Conservation (phyloP, 2,888 invertebrate genomes). For the Leptopilina syphax region DNA sequence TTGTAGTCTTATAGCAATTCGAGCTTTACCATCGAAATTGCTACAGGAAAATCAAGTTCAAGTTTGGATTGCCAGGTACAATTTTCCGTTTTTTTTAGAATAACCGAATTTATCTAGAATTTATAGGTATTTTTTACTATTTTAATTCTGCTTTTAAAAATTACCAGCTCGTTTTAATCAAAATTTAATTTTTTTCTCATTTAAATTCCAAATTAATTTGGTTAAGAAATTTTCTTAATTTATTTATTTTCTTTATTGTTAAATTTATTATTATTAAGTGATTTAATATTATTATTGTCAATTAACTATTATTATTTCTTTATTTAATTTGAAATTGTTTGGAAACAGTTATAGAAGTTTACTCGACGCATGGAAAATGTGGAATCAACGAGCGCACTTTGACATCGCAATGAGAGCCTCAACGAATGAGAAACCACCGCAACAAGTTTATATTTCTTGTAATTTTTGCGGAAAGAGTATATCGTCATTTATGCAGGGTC, state of each 20-base stretch:
- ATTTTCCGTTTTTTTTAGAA: background rate
- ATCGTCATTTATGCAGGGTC: conserved; percentile 86
- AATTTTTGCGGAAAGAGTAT: conserved; percentile 97
- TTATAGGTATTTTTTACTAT: too few relatives aligned
- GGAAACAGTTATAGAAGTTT: conserved; percentile 86
- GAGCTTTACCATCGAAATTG: conserved; percentile 86
- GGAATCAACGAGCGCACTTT: conserved; percentile 92
- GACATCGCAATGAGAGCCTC: conserved; percentile 87
- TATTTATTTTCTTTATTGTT: too few relatives aligned
- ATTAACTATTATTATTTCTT: too few relatives aligned
- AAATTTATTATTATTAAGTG: too few relatives aligned
- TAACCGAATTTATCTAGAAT: background rate
- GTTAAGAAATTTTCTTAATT: too few relatives aligned
- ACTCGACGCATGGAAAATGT: conserved; percentile 93
- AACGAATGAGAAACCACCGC: conserved; percentile 79
- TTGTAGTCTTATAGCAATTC: conserved; percentile 87
- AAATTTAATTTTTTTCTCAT: too few relatives aligned
- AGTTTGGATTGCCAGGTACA: conserved; percentile 84
- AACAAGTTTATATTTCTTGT: conserved; percentile 90
- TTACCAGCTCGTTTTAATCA: too few relatives aligned
- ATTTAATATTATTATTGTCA: too few relatives aligned
- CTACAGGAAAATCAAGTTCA: conserved; percentile 81
- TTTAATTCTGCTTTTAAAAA: too few relatives aligned
- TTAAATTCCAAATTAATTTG: too few relatives aligned
- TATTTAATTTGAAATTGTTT: background rate